A percentile compares a stretch with the other conserved stretches of the same genome.
These are phyloP conservation scores for Lomographa bimaculata DNA, from an alignment of 2,888 invertebrate genomes.

Conservation along the genomic window DNA sequence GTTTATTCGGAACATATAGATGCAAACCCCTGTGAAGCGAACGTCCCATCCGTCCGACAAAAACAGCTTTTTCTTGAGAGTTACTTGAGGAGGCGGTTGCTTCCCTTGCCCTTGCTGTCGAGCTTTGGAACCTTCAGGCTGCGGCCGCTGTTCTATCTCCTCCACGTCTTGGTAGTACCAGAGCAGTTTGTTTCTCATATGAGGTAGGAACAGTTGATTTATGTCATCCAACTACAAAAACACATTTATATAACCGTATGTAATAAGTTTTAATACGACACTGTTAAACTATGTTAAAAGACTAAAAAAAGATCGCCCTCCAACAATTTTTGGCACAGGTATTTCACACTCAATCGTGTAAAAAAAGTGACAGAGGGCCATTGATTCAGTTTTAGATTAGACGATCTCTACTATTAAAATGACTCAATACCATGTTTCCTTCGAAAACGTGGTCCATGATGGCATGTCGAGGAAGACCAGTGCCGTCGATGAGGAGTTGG, in stretches of 20 bases:
- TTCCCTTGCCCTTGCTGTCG: conserved; percentile 70
- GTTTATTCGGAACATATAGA: conserved; percentile 93
- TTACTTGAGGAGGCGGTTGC: conserved; percentile 67
- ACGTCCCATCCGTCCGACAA: conserved; percentile 93
- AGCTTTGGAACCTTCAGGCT: conserved; percentile 72
- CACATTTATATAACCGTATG: too few species aligned
- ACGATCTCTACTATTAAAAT: too few species aligned
- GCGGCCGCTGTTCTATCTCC: conserved; percentile 85
- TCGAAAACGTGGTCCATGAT: conserved; percentile 96
- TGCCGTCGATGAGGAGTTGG: conserved; percentile 93
- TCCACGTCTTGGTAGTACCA: conserved; percentile 96
- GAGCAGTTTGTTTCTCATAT: conserved; percentile 92
- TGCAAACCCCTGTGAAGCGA: conserved; percentile 91
- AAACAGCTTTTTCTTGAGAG: conserved; percentile 89
- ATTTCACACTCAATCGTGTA: too few species aligned
- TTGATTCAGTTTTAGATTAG: too few species aligned
- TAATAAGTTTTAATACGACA: too few species aligned
- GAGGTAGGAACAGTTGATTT: conserved; percentile 92
- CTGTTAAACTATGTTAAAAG: too few species aligned
- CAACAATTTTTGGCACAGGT: too few species aligned
- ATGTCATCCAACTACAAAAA: conserved; percentile 90
- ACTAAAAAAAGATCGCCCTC: too few species aligned
- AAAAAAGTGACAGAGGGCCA: too few species aligned
- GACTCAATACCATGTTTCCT: conserved; percentile 92
- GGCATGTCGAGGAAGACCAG: conserved; percentile 90